Base-by-base conservation (phyloP, 92 coral and sea anemone genomes). In the Heteractis magnifica region DNA sequence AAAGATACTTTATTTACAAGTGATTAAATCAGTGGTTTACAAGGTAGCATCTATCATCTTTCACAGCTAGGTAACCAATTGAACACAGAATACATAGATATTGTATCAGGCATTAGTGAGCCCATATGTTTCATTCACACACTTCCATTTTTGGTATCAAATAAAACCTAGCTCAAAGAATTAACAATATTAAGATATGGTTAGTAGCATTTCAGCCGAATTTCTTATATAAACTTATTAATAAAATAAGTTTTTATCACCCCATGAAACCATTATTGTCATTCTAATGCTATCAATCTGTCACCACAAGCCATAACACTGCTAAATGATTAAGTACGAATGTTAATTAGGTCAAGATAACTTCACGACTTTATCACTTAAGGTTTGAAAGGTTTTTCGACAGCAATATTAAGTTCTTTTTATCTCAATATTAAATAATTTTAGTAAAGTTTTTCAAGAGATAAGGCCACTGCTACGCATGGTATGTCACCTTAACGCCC, bases 401-500 rank as follows among this genome's bases (percentile, higher is more conserved):
- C 71, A 64, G 26, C 26, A 64, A 64, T 10, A 19, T 18, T 10
- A 8, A 68, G 26, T 5, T 12, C 50, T 68, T 20, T 21, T 6
- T 68, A 23, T 26, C 10, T 0, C 10, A 68, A 8, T 20, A 20
- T 10, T 10, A 4, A 20, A 12, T 20, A 21, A 2, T 20, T 68
- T 20, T 68, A 23, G 13, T 18, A 23, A 26, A 48, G 73, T 13
- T 12, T 7, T 23, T n/a, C 16, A 23, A 4, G 73, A 68, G 73
- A 48, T 23, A 9, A 68, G 23, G 10, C 50, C 49, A 68, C 14
- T 14, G 73, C 4, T 68, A 68, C 49, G 73, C 73, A 26, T 68
- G 73, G 73, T 20, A 68, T 68, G 49, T n/a, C 70, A 68, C 73
- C 72, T 41, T 50, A 68, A 68, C 73, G 73, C 73, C 73, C 73